Evolutionary conservation across 2,888 invertebrate genomes (phyloP), one percentile per base, ranked within the genome.

Genomic region (Scaptomyza reducta): DNA sequence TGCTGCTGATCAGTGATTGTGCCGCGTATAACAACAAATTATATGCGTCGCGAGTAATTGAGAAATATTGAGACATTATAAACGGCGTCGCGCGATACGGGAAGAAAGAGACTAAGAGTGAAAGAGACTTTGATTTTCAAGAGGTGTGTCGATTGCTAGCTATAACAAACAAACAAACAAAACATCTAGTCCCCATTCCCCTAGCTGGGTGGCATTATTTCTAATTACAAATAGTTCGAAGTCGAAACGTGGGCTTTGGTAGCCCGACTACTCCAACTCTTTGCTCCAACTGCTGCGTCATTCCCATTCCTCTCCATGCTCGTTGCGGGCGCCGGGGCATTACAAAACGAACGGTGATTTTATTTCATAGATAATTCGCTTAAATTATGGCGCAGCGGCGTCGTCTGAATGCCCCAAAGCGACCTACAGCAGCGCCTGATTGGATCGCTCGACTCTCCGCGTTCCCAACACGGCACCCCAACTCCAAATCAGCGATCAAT

Each of bases 291-390:
- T 60, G 71, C 74, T 71, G 67, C 58, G 77, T 75, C 74, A 76
- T 73, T 40, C 50, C 45, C 70, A 46, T 46, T 22, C 70, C 40
- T 27, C 29, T 16, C 58, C 44, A 45, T 53, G 47, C 65, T 61
- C 46, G 47, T 54, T 62, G 66, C 62, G 79, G 69, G 77, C 74
- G 72, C 67, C 63, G 61, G 25, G 56, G 82, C 60, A 16, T 3
- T 42, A 57, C 59, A 70, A 77, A 76, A 59, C 75, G 66, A 85
- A 79, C 79, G 79, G 74, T 81, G 89, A 89, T 89, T 89, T 86
- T 75, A 78, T 84, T 89, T 88, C 86, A 86, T 84, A 89, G 88
- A 89, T 89, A 89, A 89, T 87, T 77, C 82, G 86, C 84, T 87
- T 89, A 89, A 89, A 89, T 89, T 89, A 89, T 89, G 84, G 86